These are phyloP conservation scores for Clarias gariepinus DNA, from an alignment of 2,113 vertebrate genomes.

Conservation along the genomic window DNA sequence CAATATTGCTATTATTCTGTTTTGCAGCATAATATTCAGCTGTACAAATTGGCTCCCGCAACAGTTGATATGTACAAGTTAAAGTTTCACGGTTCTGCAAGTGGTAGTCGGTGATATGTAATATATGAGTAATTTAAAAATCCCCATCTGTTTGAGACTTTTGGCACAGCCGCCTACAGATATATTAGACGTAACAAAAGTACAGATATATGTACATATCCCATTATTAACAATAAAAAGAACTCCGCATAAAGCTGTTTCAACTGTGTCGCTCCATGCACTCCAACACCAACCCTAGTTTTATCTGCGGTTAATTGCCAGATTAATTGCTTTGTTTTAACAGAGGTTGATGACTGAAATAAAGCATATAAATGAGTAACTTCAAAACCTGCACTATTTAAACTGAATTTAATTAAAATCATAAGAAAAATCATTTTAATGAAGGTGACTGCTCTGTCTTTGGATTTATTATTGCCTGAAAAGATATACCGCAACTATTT, in stretches of 20 bases:
- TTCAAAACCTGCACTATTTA: background rate
- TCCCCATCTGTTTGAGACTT: background rate
- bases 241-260: background rate
- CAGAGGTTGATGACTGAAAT: background rate
- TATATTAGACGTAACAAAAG: background rate
- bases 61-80: background rate
- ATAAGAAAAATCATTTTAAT: background rate
- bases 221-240: background rate
- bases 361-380: background rate
- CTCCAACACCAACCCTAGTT: background rate
- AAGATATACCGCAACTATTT: background rate
- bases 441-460: background rate
- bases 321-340: background rate
- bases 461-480: background rate
- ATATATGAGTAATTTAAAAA: background rate
- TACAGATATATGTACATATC: background rate
- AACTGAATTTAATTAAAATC: background rate
- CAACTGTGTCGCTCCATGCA: background rate
- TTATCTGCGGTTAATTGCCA: background rate
- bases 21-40: conserved; percentile 2
- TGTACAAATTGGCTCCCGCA: background rate
- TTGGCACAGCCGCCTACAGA: background rate
- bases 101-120: too few relatives aligned
- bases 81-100: background rate
- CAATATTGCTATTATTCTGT: conserved; percentile 13